Evolutionary conservation across 2,888 invertebrate species (phyloP), one percentile per base, ranked within the genome.

Genomic region (Atethmia centrago): DNA sequence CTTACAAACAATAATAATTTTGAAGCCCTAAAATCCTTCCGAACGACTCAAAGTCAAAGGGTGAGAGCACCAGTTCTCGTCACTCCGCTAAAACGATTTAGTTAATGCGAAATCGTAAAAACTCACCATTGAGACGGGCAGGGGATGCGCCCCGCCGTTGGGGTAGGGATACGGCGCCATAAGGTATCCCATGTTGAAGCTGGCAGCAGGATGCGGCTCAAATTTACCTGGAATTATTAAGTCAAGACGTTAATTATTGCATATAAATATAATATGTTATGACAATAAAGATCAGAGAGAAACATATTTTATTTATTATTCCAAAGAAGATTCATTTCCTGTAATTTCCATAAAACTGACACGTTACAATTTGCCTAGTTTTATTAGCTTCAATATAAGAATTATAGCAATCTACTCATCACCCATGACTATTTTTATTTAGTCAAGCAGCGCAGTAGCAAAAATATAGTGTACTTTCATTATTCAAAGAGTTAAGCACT

Each of bases 181-280:
- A 94, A 98, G 97, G 97, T 99, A 99, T 92, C 98, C 98, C 98
- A 98, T 98, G 97, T 98, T 98, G 97, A 98, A 98, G 85, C 98
- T 97, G 88, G 98, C 97, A 93, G 98, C 98, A 82, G 98, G 97
- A 91, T 98, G 97, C 81, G 97, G 97, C 92, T 98, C 98, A 95
- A 98, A 97, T 97, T 98, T 98, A 96, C 98, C 98, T 98, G 96
- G 53, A 96, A 96, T 89, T 74, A 74, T 72, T 56, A 70, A 65
- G 9, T 45, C 21, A 58, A 45, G n/a, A n/a, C 8, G 12, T 69
- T 36, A 69, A 36, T 61, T 28, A 36, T 51, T n/a, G 28, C 10
- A 49, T 51, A 49, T 21, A 28, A 40, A 42, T 19, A 19, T 36
- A 36, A 25, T 71, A n/a, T 25, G 16, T 4, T 25, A 63, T 42